These are phyloP conservation scores for Entelurus aequoreus DNA, from an alignment of 2,113 vertebrate genomes.

Conservation along the genomic window DNA sequence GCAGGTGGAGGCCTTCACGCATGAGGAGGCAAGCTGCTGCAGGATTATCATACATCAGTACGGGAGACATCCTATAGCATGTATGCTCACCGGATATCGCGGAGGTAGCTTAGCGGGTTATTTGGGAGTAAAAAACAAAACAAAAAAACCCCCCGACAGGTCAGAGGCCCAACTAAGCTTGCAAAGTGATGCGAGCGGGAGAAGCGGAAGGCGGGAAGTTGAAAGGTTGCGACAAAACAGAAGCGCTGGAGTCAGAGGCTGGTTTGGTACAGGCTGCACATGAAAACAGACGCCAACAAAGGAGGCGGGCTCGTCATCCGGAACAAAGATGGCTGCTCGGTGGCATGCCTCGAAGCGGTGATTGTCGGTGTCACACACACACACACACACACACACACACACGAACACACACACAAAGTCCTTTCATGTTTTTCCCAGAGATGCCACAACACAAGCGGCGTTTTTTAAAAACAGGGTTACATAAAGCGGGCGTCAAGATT, in stretches of 20 bases:
- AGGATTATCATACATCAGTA: conserved; percentile 65
- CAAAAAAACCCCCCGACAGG: background rate
- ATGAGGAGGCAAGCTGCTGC: conserved; percentile 51
- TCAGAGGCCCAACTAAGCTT: conserved; percentile 34
- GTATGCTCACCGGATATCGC: conserved; percentile 55
- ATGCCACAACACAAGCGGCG: conserved; percentile 51
- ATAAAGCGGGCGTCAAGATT: conserved; percentile 72
- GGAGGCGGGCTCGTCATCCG: conserved; percentile 60
- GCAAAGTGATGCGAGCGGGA: conserved; percentile 21
- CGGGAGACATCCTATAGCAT: conserved; percentile 47
- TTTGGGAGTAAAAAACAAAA: conserved; percentile 31
- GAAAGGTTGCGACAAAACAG: conserved; percentile 50
- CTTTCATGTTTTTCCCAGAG: conserved; percentile 59
- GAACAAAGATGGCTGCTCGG: conserved; percentile 69
- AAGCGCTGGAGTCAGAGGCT: conserved; percentile 60
- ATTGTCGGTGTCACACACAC: conserved; percentile 59
- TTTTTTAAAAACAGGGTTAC: conserved; percentile 63
- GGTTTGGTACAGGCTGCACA: conserved; percentile 55
- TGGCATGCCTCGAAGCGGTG: conserved; percentile 67
- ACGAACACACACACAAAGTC: conserved; percentile 49
- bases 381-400: too few relatives aligned
- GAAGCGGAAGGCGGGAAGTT: conserved; percentile 33
- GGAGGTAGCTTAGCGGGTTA: conserved; percentile 55
- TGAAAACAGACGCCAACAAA: conserved; percentile 69
- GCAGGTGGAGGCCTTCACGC: conserved; percentile 35